A percentile compares a stretch with the other conserved stretches of the same genome.
Conservation (phyloP, 2,113 vertebrate species). For the Ammodytes dubius region DNA sequence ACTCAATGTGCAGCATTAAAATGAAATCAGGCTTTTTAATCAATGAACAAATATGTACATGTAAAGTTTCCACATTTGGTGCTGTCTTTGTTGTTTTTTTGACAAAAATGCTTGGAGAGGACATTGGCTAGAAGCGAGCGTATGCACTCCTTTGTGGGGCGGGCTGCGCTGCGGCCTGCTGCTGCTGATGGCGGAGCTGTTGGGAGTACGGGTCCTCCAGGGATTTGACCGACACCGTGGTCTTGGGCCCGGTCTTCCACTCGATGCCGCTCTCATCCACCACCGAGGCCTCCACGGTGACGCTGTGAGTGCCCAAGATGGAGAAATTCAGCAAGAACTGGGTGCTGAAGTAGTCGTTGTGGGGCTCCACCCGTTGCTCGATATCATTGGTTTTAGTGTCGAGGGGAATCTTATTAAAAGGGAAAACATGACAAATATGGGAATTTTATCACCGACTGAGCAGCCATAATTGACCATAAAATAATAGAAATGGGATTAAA, state of each 20-base stretch:
- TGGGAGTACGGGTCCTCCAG: slow-evolving; percentile 96
- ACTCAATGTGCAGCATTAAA: neutral
- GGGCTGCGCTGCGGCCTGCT: slow-evolving; percentile 71
- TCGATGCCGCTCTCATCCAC: slow-evolving; percentile 92
- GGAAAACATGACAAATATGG: neutral
- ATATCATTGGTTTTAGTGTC: slow-evolving; percentile 95
- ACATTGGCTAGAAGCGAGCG: slow-evolving; percentile 66
- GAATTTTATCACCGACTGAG: neutral
- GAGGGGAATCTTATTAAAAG: slow-evolving; percentile 87
- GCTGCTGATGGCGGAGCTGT: slow-evolving; percentile 92
- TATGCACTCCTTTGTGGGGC: slow-evolving; percentile 73
- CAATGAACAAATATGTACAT: slow-evolving; percentile 52
- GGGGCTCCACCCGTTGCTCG: slow-evolving; percentile 95
- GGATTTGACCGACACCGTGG: slow-evolving; percentile 92
- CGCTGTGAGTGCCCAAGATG: slow-evolving; percentile 92
- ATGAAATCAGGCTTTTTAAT: slow-evolving; percentile 60
- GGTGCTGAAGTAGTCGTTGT: slow-evolving; percentile 99
- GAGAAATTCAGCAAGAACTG: slow-evolving; percentile 96
- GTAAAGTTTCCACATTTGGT: slow-evolving; percentile 13
- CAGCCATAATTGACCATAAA: neutral
- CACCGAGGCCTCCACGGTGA: slow-evolving; percentile 96
- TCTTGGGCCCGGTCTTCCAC: slow-evolving; percentile 96
- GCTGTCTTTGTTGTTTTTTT: too few species aligned
- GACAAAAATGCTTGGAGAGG: too few species aligned
- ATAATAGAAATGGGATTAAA: neutral